Evolutionary conservation across 1,140 invertebrate genomes (phyloP).

Genomic region (Magallana ariakensis): DNA sequence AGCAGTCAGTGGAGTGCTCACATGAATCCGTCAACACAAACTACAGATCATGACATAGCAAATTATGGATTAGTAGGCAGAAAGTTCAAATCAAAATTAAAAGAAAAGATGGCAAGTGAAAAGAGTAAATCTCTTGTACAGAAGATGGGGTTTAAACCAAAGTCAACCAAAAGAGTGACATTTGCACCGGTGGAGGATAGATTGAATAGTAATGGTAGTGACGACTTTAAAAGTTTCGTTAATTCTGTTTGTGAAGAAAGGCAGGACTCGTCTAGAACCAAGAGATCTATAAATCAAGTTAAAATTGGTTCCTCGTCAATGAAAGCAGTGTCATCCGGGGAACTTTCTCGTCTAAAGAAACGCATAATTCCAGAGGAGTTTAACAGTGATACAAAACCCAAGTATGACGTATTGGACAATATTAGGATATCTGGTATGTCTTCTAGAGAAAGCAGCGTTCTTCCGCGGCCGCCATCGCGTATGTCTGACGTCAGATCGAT

Average conservation of each 20-base stretch:
- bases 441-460: neutral
- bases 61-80: conserved; percentile 48
- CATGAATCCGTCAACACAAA: conserved; percentile 9
- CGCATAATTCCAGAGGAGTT: conserved; percentile 40
- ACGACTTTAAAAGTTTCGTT: neutral
- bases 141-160: neutral
- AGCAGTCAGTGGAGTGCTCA: conserved; percentile 34
- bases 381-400: conserved; percentile 20
- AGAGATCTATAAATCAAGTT: conserved; percentile 7
- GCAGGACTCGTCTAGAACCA: conserved; percentile 4
- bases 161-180: conserved; percentile 46
- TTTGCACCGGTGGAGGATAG: conserved; percentile 40
- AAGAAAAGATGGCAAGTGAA: conserved; percentile 23
- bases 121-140: neutral
- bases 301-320: conserved; percentile 7
- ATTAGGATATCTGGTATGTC: conserved; percentile 50
- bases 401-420: conserved; percentile 46
- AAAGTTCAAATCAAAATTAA: conserved; percentile 51
- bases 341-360: conserved; percentile 47
- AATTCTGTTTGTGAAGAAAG: conserved; percentile 17
- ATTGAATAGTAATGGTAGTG: neutral
- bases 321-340: conserved; percentile 46
- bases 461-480: conserved; percentile 33
- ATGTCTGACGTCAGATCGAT: conserved; percentile 43
- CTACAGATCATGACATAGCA: conserved; percentile 42